Percentiles rank a stretch among this genome's conserved stretches.
phyloP scores from a whole-genome alignment of 2,113 vertebrate genomes.

The Eubucco bourcierii region DNA sequence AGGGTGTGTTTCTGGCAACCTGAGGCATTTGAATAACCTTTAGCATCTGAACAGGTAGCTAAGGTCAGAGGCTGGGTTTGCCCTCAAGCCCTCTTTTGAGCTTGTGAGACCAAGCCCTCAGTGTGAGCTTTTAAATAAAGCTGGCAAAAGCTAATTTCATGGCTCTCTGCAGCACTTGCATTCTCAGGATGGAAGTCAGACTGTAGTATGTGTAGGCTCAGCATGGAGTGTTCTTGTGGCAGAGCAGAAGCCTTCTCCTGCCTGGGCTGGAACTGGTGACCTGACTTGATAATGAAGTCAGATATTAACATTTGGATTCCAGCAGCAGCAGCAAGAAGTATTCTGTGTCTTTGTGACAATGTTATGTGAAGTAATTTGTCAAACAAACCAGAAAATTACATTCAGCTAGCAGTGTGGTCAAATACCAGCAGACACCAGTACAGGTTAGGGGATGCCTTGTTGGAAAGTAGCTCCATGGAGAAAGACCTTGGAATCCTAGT shows the following conservation, averaged over 20 bases:
- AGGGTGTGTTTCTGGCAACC: neutral
- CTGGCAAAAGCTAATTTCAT: neutral
- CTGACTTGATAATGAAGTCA: neutral
- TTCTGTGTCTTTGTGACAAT: neutral
- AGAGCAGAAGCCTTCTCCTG: neutral
- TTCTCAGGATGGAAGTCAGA: neutral
- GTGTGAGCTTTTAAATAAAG: neutral
- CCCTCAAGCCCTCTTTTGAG: neutral
- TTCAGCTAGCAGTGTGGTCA: neutral
- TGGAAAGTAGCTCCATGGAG: too few species aligned
- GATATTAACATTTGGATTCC: neutral
- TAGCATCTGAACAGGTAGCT: neutral
- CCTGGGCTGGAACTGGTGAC: neutral
- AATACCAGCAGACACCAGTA: neutral
- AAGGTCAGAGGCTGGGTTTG: neutral
- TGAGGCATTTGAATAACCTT: neutral
- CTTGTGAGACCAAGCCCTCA: neutral
- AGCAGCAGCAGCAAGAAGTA: neutral
- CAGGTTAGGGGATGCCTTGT: too few species aligned
- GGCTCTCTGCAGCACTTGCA: neutral
- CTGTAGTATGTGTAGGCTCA: neutral
- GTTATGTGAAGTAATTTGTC: neutral
- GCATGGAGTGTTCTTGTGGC: neutral
- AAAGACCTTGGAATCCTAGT: too few species aligned
- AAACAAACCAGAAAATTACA: neutral